Evolutionary conservation across 2,888 invertebrate species (phyloP), one percentile per base, ranked within the genome.

Genomic region (Hanleya hanleyi): DNA sequence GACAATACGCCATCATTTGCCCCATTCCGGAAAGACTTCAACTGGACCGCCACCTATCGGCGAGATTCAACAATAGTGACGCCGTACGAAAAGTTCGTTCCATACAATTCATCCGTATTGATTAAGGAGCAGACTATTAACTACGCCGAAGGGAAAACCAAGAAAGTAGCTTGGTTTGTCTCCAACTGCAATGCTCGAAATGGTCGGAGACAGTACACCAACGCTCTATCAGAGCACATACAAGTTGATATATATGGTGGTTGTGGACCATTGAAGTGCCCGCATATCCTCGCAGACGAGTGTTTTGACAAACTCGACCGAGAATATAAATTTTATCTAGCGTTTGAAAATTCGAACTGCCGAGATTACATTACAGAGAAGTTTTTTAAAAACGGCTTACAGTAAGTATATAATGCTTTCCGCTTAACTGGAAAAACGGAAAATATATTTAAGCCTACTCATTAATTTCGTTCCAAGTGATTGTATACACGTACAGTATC

Each of bases 331-430:
- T 98, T 98, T 92, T 98, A 98, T 90, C 93, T 98, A 82, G 96
- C 98, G 0, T 98, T 98, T 89, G 98, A 98, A 91, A 98, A 98
- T 91, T 97, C 97, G 38, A 98, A 98, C 88, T 98, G 98, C 91
- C 93, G 94, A 73, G 97, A 98, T 91, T 98, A 98, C 89, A 95
- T 98, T 81, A 97, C 98, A 0, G 98, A 98, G 90, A 98, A 98
- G 90, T 97, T 98, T 91, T 98, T 96, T 91, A 96, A 97, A 69
- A 98, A 98, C 88, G 97, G 97, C 72, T 92, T 98, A 73, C 94
- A 94, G 95, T 95, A 91, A 93, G 94, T 92, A 77, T 51, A n/a
- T n/a, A n/a, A n/a, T n/a, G n/a, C n/a, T n/a, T n/a, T n/a, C n/a
- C n/a, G n/a, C n/a, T n/a, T n/a, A n/a, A n/a, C n/a, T n/a, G n/a